These are phyloP conservation scores for Myotis pilosus DNA, from an alignment of 2,797 vertebrate species.

Conservation along the genomic window DNA sequence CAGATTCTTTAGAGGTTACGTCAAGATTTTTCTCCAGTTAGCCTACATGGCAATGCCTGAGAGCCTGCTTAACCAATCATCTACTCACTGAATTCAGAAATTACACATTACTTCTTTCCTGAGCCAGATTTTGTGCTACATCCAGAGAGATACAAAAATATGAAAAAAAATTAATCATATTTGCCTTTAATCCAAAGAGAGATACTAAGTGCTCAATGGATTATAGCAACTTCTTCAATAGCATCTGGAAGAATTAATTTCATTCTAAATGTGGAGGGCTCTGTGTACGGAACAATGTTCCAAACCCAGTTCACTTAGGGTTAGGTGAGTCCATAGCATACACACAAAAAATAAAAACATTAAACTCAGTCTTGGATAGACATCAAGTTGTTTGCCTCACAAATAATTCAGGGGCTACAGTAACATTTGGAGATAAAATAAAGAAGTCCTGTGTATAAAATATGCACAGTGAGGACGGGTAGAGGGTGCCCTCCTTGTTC, in stretches of 20 bases:
- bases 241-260: background rate
- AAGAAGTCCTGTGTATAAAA: background rate
- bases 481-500: background rate
- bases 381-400: background rate
- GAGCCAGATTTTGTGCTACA: background rate
- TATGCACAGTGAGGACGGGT: background rate
- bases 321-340: background rate
- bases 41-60: background rate
- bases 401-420: background rate
- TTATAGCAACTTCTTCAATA: background rate
- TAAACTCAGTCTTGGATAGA: background rate
- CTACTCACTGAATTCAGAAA: background rate
- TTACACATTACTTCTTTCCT: background rate
- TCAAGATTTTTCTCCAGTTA: background rate
- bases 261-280: background rate
- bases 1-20: constrained; percentile 24
- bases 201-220: background rate
- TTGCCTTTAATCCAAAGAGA: background rate
- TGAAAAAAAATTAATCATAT: background rate
- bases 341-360: background rate
- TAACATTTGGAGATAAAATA: background rate
- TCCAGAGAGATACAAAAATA: background rate
- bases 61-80: background rate
- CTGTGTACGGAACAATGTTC: background rate
- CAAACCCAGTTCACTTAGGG: background rate